Conservation (phyloP, 2,797 vertebrate species). For the Emydoidea blandingii region DNA sequence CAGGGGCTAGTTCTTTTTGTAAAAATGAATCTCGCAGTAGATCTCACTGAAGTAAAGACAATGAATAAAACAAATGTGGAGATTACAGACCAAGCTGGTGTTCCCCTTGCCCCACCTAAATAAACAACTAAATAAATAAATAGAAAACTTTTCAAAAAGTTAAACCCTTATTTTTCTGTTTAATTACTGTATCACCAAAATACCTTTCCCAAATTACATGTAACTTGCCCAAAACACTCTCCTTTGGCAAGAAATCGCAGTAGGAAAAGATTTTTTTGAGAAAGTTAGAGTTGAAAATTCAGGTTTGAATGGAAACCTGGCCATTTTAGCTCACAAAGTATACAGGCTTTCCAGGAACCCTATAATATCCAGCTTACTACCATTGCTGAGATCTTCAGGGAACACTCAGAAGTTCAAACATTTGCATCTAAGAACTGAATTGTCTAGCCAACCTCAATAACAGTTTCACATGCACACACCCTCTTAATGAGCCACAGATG, state of each 20-base stretch:
- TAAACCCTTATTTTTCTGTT: neutral
- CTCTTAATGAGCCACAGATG: neutral
- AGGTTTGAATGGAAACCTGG: constrained; percentile 13
- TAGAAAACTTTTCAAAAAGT: neutral
- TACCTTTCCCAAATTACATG: constrained; percentile 3
- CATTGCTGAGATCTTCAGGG: neutral
- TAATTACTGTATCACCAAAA: neutral
- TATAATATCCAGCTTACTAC: neutral
- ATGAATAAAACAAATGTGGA: neutral
- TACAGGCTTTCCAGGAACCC: neutral
- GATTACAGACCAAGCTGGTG: neutral
- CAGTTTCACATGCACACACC: neutral
- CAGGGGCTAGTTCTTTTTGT: constrained; percentile 23
- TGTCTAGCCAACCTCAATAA: neutral
- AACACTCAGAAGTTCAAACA: neutral
- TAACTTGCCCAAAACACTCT: constrained; percentile 33
- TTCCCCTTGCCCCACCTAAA: no score
- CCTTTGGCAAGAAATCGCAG: constrained; percentile 27
- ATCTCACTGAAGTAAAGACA: constrained; percentile 23
- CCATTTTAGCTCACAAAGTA: neutral
- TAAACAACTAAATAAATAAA: no score
- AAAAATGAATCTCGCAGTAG: constrained; percentile 25
- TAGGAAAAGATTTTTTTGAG: neutral
- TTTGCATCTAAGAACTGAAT: neutral
- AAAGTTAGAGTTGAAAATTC: constrained; percentile 51